A percentile compares a stretch with the other conserved stretches of the same genome.
These are phyloP conservation scores for Mantis religiosa DNA, from an alignment of 2,888 invertebrate species.

Conservation along the genomic window DNA sequence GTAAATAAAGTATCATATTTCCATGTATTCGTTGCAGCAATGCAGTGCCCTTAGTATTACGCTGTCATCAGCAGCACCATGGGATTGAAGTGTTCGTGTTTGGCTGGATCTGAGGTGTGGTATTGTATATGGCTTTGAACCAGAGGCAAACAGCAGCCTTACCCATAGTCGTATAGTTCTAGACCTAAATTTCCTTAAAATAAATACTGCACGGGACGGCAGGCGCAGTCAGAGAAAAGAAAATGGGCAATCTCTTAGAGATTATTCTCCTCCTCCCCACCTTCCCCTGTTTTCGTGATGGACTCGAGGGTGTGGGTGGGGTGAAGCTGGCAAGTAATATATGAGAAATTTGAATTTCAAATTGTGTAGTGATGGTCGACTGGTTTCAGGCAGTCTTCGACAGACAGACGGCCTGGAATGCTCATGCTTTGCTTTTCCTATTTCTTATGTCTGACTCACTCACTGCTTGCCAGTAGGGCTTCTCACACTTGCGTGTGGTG, in stretches of 20 bases:
- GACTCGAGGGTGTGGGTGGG: constrained; percentile 1
- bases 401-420: background rate
- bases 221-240: background rate
- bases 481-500: background rate
- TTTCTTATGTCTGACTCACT: background rate
- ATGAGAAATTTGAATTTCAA: constrained; percentile 15
- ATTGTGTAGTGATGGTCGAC: background rate
- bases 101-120: no score
- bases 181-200: background rate
- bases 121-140: no score
- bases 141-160: no score
- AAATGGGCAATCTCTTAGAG: background rate
- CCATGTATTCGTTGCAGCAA: no score
- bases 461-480: background rate
- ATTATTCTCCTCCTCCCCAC: background rate
- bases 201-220: background rate
- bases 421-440: background rate
- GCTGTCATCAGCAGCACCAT: no score
- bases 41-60: no score
- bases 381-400: background rate
- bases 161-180: background rate
- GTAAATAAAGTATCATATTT: no score
- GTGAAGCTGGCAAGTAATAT: constrained; percentile 1
- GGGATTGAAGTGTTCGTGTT: no score
- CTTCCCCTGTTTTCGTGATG: background rate